Percentiles rank a stretch among this genome's conserved stretches.
phyloP scores from a whole-genome alignment of 2,797 vertebrate genomes.

The Anisognathus igniventris region DNA sequence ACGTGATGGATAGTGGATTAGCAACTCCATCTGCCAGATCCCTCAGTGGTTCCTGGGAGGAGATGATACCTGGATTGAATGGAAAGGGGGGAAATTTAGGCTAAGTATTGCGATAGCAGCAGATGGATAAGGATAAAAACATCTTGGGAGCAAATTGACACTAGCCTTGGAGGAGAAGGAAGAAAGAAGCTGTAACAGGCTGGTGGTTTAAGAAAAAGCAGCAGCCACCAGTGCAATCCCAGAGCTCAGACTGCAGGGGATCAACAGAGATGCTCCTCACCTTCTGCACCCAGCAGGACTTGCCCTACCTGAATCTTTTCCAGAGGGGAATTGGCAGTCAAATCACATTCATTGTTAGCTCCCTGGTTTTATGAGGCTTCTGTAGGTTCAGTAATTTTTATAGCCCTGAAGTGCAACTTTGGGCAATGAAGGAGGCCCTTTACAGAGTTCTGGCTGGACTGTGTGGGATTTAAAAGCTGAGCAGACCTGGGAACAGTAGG shows the following conservation, averaged over 20 bases:
- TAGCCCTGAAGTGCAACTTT: background rate
- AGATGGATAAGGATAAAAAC: background rate
- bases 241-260: background rate
- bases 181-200: background rate
- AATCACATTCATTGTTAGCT: background rate
- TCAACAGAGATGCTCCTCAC: background rate
- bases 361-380: background rate
- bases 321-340: background rate
- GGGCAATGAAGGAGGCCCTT: background rate
- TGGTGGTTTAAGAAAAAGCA: background rate
- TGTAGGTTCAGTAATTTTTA: background rate
- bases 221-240: background rate
- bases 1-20: rapidly evolving
- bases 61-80: background rate
- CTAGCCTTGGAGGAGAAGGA: background rate
- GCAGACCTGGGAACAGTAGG: background rate
- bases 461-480: background rate
- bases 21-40: background rate
- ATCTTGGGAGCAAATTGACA: background rate
- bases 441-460: background rate
- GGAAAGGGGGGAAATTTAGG: background rate
- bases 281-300: background rate
- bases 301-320: background rate
- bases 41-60: background rate
- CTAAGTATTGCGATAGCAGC: background rate